Percentiles rank a stretch among this genome's conserved stretches.
Conservation (phyloP, 2,113 vertebrate species). For the Bubo blakistoni region DNA sequence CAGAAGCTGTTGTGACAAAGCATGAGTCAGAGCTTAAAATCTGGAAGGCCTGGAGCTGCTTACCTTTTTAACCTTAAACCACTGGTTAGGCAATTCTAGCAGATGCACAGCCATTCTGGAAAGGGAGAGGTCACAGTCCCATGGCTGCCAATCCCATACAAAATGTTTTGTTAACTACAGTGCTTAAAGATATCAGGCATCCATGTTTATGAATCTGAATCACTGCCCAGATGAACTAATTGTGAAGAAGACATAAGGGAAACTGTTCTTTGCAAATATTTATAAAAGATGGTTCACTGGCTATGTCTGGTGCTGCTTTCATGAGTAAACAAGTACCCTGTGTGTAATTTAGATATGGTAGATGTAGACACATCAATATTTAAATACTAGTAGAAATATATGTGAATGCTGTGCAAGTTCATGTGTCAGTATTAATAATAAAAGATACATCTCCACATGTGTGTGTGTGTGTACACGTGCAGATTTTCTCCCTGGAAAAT, state of each 20-base stretch:
- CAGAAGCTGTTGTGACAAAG: neutral
- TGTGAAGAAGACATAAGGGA: neutral
- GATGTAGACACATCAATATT: neutral
- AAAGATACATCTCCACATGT: neutral
- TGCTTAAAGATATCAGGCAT: neutral
- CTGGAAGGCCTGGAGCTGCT: neutral
- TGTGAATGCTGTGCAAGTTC: neutral
- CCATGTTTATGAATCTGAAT: neutral
- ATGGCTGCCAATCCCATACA: neutral
- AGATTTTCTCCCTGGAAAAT: neutral
- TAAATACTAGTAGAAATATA: neutral
- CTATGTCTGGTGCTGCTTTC: neutral
- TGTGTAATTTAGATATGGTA: neutral
- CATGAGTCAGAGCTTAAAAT: neutral
- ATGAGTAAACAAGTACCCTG: neutral
- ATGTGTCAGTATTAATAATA: neutral
- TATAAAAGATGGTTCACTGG: neutral
- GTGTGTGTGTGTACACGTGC: neutral
- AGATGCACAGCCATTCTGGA: neutral
- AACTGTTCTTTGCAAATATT: neutral
- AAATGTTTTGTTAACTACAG: neutral
- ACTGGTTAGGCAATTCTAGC: neutral
- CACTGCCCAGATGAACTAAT: neutral
- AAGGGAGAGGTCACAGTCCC: neutral
- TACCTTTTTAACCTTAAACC: neutral